Conservation (phyloP, 2,888 invertebrate genomes). For the Drosophila bunnanda region DNA sequence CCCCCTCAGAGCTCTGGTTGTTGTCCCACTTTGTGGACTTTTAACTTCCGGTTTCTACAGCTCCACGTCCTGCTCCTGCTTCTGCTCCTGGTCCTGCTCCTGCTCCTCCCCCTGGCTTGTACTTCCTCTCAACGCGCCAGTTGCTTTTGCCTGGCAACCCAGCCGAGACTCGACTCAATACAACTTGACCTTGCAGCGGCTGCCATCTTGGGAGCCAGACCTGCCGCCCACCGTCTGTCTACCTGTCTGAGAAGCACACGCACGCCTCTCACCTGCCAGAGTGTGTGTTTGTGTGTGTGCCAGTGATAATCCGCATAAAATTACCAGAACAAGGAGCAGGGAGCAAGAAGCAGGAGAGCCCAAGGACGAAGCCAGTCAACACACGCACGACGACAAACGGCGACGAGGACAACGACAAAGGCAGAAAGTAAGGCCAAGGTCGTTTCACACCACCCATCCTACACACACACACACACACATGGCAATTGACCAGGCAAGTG, state of each 20-base stretch:
- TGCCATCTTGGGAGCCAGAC: constrained; percentile 42
- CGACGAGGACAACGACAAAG: constrained; percentile 34
- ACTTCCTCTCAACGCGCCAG: neutral
- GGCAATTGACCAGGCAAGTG: constrained; percentile 70
- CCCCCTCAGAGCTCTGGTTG: constrained; percentile 2
- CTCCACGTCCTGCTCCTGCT: neutral
- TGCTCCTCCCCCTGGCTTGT: neutral
- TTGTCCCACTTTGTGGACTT: constrained; percentile 55
- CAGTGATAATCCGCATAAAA: constrained; percentile 83
- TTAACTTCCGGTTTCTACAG: constrained; percentile 70
- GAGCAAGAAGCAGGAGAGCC: neutral
- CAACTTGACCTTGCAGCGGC: constrained; percentile 68
- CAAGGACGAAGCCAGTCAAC: constrained; percentile 24
- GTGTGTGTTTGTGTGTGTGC: constrained; percentile 38
- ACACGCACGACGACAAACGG: constrained; percentile 44
- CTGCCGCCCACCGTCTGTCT: constrained; percentile 53
- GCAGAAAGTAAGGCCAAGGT: constrained; percentile 75
- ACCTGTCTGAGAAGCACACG: constrained; percentile 70
- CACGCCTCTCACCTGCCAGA: constrained; percentile 51
- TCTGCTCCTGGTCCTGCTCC: neutral
- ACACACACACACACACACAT: constrained; percentile 49
- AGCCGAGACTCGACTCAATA: constrained; percentile 8
- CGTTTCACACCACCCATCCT: constrained; percentile 66
- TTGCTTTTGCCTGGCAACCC: constrained; percentile 52
- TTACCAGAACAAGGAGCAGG: constrained; percentile 63